Evolutionary conservation across 92 coral and sea anemone species (phyloP).

Genomic region (Micromussa lordhowensis): DNA sequence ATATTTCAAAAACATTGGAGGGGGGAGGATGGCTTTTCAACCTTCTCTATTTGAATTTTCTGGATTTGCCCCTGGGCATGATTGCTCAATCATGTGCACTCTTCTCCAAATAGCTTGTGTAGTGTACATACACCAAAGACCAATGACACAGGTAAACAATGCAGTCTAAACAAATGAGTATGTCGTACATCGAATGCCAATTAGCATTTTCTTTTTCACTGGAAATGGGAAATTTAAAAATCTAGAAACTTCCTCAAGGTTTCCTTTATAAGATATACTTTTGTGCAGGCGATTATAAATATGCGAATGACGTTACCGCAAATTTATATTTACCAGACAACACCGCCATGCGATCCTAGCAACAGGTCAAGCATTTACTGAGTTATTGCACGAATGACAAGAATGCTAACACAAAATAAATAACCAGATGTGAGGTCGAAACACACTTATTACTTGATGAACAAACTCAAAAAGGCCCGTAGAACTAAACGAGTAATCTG

Average conservation of each 20-base stretch:
- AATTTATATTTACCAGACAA: too few relatives aligned
- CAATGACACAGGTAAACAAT: neutral
- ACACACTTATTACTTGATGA: neutral
- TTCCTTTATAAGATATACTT: neutral
- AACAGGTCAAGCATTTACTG: slow-evolving; percentile 20
- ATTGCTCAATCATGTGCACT: too few relatives aligned
- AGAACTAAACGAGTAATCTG: neutral
- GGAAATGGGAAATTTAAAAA: neutral
- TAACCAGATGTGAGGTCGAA: neutral
- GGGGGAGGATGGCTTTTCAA: too few relatives aligned
- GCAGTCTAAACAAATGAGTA: neutral
- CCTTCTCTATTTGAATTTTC: too few relatives aligned
- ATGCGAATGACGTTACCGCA: slow-evolving; percentile 13
- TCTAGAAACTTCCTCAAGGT: neutral
- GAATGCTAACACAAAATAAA: slow-evolving; percentile 27
- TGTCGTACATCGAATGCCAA: neutral
- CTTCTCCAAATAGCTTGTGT: too few relatives aligned
- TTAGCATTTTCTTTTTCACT: too few relatives aligned
- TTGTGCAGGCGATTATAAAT: neutral
- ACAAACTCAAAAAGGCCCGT: neutral
- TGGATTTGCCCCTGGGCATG: too few relatives aligned
- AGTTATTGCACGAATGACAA: slow-evolving; percentile 20
- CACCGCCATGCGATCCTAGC: neutral
- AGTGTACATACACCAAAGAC: neutral
- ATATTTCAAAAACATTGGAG: too few relatives aligned